Evolutionary conservation across 2,888 invertebrate species (phyloP).

Genomic region (Panzeria rudis): DNA sequence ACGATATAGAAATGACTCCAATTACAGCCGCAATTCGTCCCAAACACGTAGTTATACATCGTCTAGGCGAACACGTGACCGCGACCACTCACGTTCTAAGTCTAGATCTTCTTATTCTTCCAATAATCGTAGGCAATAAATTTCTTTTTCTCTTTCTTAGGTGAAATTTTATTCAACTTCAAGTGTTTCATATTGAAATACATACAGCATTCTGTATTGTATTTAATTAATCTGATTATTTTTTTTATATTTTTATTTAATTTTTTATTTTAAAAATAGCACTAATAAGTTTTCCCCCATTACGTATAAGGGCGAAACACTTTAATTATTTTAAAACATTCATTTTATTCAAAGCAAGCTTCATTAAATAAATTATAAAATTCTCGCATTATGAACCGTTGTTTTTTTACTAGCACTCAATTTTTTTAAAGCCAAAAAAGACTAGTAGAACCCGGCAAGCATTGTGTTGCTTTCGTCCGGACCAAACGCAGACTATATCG

Average conservation of each 20-base stretch:
- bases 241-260: neutral
- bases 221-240: constrained; percentile 28
- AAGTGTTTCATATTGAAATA: constrained; percentile 57
- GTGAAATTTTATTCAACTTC: constrained; percentile 37
- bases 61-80: constrained; percentile 51
- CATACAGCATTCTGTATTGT: constrained; percentile 27
- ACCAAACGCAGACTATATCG: too few species aligned
- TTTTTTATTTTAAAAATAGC: constrained; percentile 27
- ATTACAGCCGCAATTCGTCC: constrained; percentile 63
- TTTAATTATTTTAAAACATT: constrained; percentile 23
- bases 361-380: constrained; percentile 64
- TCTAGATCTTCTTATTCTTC: constrained; percentile 78
- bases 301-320: neutral
- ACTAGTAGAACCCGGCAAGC: too few species aligned
- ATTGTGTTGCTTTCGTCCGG: too few species aligned
- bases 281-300: constrained; percentile 11
- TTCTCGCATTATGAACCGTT: neutral
- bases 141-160: constrained; percentile 60
- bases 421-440: too few species aligned
- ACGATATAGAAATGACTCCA: constrained; percentile 73
- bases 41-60: constrained; percentile 71
- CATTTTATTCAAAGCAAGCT: constrained; percentile 34
- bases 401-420: neutral
- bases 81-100: constrained; percentile 79
- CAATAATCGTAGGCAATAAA: constrained; percentile 71